These are phyloP conservation scores for Popillia japonica DNA, from an alignment of 1,140 invertebrate species.

Conservation along the genomic window DNA sequence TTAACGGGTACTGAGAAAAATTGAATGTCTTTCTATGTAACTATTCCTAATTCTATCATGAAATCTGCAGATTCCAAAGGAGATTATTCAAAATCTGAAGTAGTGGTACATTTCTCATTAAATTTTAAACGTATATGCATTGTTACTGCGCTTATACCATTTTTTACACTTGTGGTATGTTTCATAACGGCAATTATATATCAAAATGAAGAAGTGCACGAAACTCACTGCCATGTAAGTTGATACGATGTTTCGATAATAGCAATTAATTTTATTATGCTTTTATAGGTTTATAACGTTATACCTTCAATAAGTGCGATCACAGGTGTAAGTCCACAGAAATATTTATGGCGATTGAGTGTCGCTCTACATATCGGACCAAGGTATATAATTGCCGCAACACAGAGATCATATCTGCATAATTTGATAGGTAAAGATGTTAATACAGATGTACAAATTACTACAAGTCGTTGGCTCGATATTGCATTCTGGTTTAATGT, in stretches of 20 bases:
- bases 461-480: constrained; percentile 70
- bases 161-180: constrained; percentile 82
- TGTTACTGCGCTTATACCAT: constrained; percentile 80
- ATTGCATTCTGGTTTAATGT: constrained; percentile 86
- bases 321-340: constrained; percentile 88
- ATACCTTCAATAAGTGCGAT: constrained; percentile 92
- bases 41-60: not conserved
- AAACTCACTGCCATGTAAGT: constrained; percentile 89
- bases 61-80: constrained; percentile 36
- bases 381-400: constrained; percentile 82
- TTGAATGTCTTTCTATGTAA: not conserved
- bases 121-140: constrained; percentile 76
- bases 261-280: constrained; percentile 43
- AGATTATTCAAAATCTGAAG: constrained; percentile 42
- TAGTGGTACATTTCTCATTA: constrained; percentile 55
- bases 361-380: constrained; percentile 90
- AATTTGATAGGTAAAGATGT: constrained; percentile 64
- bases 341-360: constrained; percentile 91
- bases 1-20: not conserved
- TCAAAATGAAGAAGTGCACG: constrained; percentile 89
- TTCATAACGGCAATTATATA: constrained; percentile 88
- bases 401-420: constrained; percentile 84
- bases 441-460: constrained; percentile 59
- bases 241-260: constrained; percentile 16
- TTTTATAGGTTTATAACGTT: constrained; percentile 85